Base-by-base conservation (phyloP, 1,140 invertebrate species). In the Eriosoma lanigerum region DNA sequence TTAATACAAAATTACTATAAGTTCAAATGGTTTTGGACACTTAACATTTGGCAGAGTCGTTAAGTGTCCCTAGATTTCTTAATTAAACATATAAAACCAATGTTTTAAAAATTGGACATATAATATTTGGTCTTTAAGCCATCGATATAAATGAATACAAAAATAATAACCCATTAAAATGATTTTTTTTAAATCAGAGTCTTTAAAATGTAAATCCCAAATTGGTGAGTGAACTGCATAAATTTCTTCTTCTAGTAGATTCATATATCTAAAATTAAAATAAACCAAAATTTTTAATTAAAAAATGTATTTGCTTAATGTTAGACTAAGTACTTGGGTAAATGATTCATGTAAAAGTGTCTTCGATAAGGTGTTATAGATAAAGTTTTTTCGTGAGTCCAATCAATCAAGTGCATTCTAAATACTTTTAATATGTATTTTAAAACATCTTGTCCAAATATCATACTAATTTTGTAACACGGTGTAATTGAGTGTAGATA, bases 131-230 rank as follows among this genome's bases (percentile, higher is more conserved):
- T n/a, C n/a, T n/a, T n/a, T n/a, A n/a, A n/a, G n/a, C n/a, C n/a
- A n/a, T n/a, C n/a, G n/a, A n/a, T n/a, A n/a, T n/a, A n/a, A n/a
- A n/a, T n/a, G n/a, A n/a, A n/a, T n/a, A n/a, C n/a, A n/a, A n/a
- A n/a, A n/a, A n/a, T n/a, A n/a, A n/a, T n/a, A n/a, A n/a, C n/a
- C 60, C 64, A 54, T 19, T 56, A 70, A 1, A 68, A 68, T 52
- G 10, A 48, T 32, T 83, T 46, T 82, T 26, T 76, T 46, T 24
- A 62, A 46, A 46, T 54, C 75, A 56, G 44, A 82, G 26, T 81
- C 62, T 83, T 93, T 93, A 83, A 94, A 96, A 38, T 96, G 93
- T 0, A 92, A 90, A 87, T 98, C 94, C 95, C 96, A 98, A 81
- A 98, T 97, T 0, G 95, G 95, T 0, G 96, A 97, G 82, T 89